Evolutionary conservation across 2,113 vertebrate species (phyloP).

Genomic region (Merops nubicus): DNA sequence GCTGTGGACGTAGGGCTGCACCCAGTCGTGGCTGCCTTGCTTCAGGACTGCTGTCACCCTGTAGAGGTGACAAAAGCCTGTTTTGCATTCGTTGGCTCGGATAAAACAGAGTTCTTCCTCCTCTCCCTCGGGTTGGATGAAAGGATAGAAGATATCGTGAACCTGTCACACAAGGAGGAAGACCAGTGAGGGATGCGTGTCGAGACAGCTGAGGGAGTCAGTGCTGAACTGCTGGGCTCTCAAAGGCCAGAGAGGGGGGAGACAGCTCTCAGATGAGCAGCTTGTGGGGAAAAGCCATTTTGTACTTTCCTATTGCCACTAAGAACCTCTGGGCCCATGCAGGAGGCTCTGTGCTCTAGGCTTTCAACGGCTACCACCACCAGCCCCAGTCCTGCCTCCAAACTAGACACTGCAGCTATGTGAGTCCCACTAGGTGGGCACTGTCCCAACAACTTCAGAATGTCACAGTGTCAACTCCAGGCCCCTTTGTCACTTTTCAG

Average conservation of each 20-base stretch:
- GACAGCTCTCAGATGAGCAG: not conserved
- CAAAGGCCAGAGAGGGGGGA: not conserved
- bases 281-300: not conserved
- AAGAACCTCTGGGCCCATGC: not conserved
- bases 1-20: slow-evolving; percentile 74
- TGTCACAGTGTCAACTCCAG: not conserved
- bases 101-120: slow-evolving; percentile 91
- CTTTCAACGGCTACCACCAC: not conserved
- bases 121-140: slow-evolving; percentile 85
- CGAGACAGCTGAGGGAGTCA: not conserved
- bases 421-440: fast-evolving
- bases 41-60: slow-evolving; percentile 85
- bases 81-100: slow-evolving; percentile 92
- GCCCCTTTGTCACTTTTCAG: not conserved
- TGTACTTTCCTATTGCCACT: not conserved
- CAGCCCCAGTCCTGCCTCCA: not conserved
- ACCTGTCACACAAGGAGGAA: slow-evolving; percentile 75
- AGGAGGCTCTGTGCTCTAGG: not conserved
- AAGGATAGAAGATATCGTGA: slow-evolving; percentile 96
- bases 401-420: not conserved
- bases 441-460: not conserved
- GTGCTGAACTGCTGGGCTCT: not conserved
- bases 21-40: slow-evolving; percentile 83
- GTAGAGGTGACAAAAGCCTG: slow-evolving; percentile 94
- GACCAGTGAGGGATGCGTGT: not conserved